A percentile compares a stretch with the other conserved stretches of the same genome.
These are phyloP conservation scores for Ephialtes manifestator DNA, from an alignment of 2,888 invertebrate species.

Conservation along the genomic window DNA sequence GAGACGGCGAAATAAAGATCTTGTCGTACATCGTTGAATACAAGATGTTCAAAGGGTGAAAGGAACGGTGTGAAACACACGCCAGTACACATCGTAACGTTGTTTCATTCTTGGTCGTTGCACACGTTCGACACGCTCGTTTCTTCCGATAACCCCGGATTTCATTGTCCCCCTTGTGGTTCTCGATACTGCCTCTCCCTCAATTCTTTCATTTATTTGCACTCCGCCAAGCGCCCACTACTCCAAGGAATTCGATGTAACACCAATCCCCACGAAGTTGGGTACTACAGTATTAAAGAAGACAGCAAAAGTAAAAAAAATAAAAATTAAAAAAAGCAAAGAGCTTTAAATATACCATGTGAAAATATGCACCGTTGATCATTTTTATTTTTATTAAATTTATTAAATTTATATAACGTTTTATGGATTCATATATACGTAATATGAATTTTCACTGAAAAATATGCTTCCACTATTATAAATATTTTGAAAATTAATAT, in stretches of 20 bases:
- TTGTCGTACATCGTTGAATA: slow-evolving; percentile 80
- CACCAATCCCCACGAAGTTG: slow-evolving; percentile 32
- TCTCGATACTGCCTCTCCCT: slow-evolving; percentile 18
- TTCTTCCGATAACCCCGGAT: slow-evolving; percentile 51
- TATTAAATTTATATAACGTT: too few species aligned
- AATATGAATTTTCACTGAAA: too few species aligned
- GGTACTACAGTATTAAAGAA: background rate
- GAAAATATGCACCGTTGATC: background rate
- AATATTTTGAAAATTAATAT: too few species aligned
- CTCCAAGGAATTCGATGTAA: slow-evolving; percentile 43
- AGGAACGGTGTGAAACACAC: slow-evolving; percentile 32
- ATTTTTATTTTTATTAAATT: background rate
- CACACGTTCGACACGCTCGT: slow-evolving; percentile 44
- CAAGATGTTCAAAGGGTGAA: slow-evolving; percentile 73
- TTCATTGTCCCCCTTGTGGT: slow-evolving; percentile 47
- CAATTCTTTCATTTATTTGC: slow-evolving; percentile 43
- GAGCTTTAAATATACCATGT: background rate
- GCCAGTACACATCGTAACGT: slow-evolving; percentile 35
- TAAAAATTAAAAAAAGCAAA: slow-evolving; percentile 8
- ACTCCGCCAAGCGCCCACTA: slow-evolving; percentile 27
- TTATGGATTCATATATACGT: too few species aligned
- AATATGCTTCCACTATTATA: too few species aligned
- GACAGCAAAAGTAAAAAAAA: slow-evolving; percentile 13
- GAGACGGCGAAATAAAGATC: slow-evolving; percentile 80
- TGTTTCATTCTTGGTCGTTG: slow-evolving; percentile 35